Evolutionary conservation across 64 coral and sea anemone genomes (phyloP).

Genomic region (Montipora foliosa): DNA sequence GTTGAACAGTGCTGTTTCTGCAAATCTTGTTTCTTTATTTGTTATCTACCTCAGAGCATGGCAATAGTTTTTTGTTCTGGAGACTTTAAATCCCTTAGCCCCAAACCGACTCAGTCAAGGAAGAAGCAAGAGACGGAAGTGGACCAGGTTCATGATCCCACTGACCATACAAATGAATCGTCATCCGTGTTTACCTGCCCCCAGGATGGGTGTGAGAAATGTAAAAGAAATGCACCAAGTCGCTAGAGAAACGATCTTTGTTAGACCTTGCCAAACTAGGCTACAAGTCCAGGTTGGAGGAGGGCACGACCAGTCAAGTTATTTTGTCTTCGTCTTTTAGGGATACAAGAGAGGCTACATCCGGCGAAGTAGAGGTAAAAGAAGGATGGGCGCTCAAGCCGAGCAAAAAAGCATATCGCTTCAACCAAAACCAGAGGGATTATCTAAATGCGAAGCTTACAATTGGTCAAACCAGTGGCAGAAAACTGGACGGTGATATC

Average conservation of each 20-base stretch:
- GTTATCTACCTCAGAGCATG: not conserved
- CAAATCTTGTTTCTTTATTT: constrained; percentile 24
- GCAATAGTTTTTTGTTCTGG: constrained; percentile 22
- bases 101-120: not conserved
- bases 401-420: constrained; percentile 46
- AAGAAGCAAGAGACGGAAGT: not conserved
- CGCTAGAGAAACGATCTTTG: constrained; percentile 53
- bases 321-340: not conserved
- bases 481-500: constrained; percentile 28
- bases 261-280: constrained; percentile 56
- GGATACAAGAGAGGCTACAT: not conserved
- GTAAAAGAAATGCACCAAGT: constrained; percentile 13
- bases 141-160: not conserved
- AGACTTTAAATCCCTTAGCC: constrained; percentile 32
- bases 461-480: constrained; percentile 32
- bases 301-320: not conserved
- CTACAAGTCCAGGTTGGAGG: constrained; percentile 43
- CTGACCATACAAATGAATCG: no score
- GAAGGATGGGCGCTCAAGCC: constrained; percentile 52
- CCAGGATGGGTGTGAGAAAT: constrained; percentile 35
- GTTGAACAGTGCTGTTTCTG: not conserved
- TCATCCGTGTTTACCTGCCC: constrained; percentile 48
- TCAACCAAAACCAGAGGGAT: not conserved
- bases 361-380: not conserved
- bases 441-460: constrained; percentile 52